Evolutionary conservation across 2,113 vertebrate species (phyloP).

Genomic region (Maccullochella peelii): DNA sequence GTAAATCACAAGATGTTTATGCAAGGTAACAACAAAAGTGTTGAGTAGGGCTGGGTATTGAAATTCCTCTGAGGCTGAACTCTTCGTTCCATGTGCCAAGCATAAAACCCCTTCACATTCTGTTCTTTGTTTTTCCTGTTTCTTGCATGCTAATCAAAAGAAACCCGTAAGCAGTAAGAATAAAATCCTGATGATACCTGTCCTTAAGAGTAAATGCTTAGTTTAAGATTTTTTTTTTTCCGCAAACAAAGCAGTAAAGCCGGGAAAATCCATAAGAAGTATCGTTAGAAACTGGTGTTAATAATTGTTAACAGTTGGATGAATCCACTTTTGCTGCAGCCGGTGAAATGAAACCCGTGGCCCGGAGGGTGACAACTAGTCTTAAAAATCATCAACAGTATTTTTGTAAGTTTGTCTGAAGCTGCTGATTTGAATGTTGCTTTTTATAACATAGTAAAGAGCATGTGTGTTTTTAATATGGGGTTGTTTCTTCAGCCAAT

Average conservation of each 20-base stretch:
- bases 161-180: neutral
- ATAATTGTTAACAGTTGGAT: neutral
- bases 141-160: neutral
- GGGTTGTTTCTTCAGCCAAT: constrained; percentile 23
- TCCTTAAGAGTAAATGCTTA: neutral
- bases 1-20: neutral
- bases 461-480: constrained; percentile 47
- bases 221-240: neutral
- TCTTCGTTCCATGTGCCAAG: neutral
- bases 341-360: constrained; percentile 4
- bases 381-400: constrained; percentile 51
- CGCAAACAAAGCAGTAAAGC: neutral
- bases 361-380: neutral
- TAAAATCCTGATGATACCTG: neutral
- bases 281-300: neutral
- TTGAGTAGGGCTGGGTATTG: neutral
- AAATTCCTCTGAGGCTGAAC: neutral
- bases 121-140: neutral
- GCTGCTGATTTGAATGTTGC: constrained; percentile 65
- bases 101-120: neutral
- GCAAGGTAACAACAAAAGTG: neutral
- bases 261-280: accelerated
- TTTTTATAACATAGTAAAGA: constrained; percentile 52
- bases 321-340: constrained; percentile 20
- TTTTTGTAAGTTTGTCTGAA: constrained; percentile 64